Evolutionary conservation across 2,888 invertebrate species (phyloP), one percentile per base, ranked within the genome.

Genomic region (Euplagia quadripunctaria): DNA sequence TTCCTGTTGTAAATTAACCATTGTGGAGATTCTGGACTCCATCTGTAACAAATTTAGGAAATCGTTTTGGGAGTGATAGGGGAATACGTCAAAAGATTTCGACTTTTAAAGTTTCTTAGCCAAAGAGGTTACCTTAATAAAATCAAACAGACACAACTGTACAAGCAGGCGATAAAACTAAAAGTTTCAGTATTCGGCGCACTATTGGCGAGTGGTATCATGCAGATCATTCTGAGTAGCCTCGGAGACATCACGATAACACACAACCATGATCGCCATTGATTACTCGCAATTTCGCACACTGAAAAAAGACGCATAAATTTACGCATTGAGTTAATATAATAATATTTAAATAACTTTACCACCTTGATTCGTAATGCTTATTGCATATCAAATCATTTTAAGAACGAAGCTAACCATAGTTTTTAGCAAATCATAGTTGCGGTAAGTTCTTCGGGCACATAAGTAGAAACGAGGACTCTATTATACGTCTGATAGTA

Each of bases 11-110:
- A 91, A 42, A 96, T 75, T 65, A 95, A 84, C 96, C 95, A 96
- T 68, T 94, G 94, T 4, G 96, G 95, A n/a, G 95, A 95, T 85
- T 96, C 94, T 16, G 94, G 93, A 70, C 86, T 85, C 93, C 93
- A 94, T 78, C 95, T 94, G 77, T 66, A 85, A 87, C 41, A 64
- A 63, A 64, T 43, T 52, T 14, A 52, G 14, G 6, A 14, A 31
- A 31, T 31, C 31, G 5, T 61, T 31, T 31, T 61, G 31, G 6
- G 7, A 58, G 20, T 3, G 20, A 20, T 58, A 9, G 20, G 58
- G 12, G 2, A 1, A 20, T 20, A 58, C 12, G 11, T 11, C 5
- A 58, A 58, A 58, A 20, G 4, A 20, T 4, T 20, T 20, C 11
- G 4, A 55, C n/a, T 11, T 55, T n/a, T 64, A 16, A 64, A 64